Evolutionary conservation across 2,797 vertebrate species (phyloP).

Genomic region (Austrolebias charrua): DNA sequence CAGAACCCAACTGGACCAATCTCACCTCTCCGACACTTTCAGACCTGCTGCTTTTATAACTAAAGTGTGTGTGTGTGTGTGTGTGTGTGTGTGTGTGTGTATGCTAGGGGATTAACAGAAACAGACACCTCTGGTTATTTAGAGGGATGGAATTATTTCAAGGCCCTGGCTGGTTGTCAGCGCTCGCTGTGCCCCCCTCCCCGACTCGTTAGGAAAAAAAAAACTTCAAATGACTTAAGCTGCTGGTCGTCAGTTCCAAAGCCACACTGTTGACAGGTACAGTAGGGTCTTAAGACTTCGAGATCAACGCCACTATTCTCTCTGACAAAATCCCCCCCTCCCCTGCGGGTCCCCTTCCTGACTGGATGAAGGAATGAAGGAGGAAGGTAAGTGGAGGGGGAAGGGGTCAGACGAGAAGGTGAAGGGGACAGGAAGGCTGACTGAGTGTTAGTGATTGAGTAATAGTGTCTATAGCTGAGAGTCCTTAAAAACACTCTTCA

Average conservation of each 20-base stretch:
- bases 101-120: slow-evolving; percentile 68
- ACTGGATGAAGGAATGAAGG: slow-evolving; percentile 45
- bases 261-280: slow-evolving; percentile 78
- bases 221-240: slow-evolving; percentile 81
- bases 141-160: slow-evolving; percentile 78
- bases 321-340: slow-evolving; percentile 72
- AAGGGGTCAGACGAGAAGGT: slow-evolving; percentile 41
- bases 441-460: background rate
- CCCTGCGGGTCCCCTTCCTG: slow-evolving; percentile 57
- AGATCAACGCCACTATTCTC: slow-evolving; percentile 77
- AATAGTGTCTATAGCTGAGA: too few species aligned
- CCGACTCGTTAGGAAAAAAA: slow-evolving; percentile 67
- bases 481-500: too few species aligned
- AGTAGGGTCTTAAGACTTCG: slow-evolving; percentile 76
- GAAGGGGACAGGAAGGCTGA: background rate
- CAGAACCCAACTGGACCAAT: slow-evolving; percentile 1
- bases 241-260: slow-evolving; percentile 71
- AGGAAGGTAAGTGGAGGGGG: slow-evolving; percentile 21
- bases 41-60: slow-evolving; percentile 25
- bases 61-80: background rate
- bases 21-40: slow-evolving; percentile 42
- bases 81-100: too few species aligned
- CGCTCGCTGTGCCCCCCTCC: slow-evolving; percentile 55
- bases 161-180: slow-evolving; percentile 73
- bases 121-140: slow-evolving; percentile 74